Evolutionary conservation across 2,113 vertebrate genomes (phyloP), one percentile per base, ranked within the genome.

Genomic region (Notechis scutatus): DNA sequence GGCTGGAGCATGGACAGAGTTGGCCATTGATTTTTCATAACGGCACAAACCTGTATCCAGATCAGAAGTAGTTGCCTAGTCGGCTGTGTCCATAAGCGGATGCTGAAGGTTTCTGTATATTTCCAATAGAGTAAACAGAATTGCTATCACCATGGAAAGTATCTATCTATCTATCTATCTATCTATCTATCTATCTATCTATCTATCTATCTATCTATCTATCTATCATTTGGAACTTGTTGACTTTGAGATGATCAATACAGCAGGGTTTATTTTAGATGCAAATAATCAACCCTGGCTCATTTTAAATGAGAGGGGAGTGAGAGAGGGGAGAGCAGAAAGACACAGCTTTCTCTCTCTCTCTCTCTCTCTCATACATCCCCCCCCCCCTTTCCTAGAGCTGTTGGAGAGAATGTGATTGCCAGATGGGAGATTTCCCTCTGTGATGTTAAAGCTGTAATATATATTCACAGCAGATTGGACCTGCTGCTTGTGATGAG

Each of bases 391-490:
- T 85, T 95, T 97, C 93, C 95, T 95, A 96, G 97, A 98, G 97
- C 97, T 98, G 97, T 97, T 98, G 97, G 97, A 98, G 97, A 95
- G 97, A 98, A 98, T 98, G 97, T 98, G 97, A 98, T 98, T 98
- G 97, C 98, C 98, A 98, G 98, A 98, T 98, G 98, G 98, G 97
- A 97, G 97, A 98, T 98, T 98, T 98, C 98, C 98, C 98, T 98
- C 97, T 98, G 98, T 98, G 98, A 98, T 98, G 98, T 98, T 98
- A 98, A 98, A 98, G 98, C 98, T 98, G 98, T 98, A 98, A 98
- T 98, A 98, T 98, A 98, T 98, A 98, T 98, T 98, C 98, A 98
- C 98, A 98, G 97, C 98, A 98, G 98, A 98, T 98, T 98, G 98
- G 98, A 97, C 97, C 98, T 98, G 97, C 97, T 97, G 97, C 97